Conservation (phyloP, 35 echinoderm and acorn worm genomes). For the Apostichopus parvimensis region DNA sequence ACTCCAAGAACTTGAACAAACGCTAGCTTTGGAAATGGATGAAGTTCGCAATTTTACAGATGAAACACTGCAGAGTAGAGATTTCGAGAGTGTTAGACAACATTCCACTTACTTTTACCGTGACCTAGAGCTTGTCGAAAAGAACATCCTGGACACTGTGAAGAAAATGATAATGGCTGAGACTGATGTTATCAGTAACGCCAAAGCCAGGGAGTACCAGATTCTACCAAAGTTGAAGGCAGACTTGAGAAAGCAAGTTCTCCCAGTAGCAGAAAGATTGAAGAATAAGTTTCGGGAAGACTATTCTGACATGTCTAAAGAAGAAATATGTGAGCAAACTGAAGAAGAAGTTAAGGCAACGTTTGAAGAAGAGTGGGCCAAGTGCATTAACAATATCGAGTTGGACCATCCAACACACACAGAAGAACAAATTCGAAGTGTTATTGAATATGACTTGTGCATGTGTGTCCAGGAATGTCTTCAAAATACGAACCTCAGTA, state of each 20-base stretch:
- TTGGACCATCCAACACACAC: not conserved
- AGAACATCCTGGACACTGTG: not conserved
- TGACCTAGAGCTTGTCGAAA: not conserved
- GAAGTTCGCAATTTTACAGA: not conserved
- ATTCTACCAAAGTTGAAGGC: slow-evolving; percentile 29
- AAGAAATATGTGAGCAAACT: not conserved
- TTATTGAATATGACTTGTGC: not conserved
- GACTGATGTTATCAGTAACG: not conserved
- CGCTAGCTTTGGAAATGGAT: not conserved
- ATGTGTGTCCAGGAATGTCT: slow-evolving; percentile 33
- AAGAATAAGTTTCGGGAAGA: not conserved
- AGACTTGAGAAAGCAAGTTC: slow-evolving; percentile 20
- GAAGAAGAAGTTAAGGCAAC: slow-evolving; percentile 1
- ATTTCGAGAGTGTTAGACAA: slow-evolving; percentile 13
- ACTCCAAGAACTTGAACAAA: slow-evolving; percentile 9
- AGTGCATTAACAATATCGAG: not conserved
- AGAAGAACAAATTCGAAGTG: not conserved
- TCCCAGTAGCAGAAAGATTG: slow-evolving; percentile 4
- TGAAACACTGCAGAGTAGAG: not conserved
- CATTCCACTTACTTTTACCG: slow-evolving; percentile 19
- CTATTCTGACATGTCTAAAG: not conserved
- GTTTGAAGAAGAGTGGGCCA: slow-evolving; percentile 35
- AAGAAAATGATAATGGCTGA: not conserved
- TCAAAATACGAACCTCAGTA: slow-evolving; percentile 24
- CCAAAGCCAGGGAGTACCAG: slow-evolving; percentile 33